These are phyloP conservation scores for Pangasianodon hypophthalmus DNA, from an alignment of 2,113 vertebrate species.

Conservation along the genomic window DNA sequence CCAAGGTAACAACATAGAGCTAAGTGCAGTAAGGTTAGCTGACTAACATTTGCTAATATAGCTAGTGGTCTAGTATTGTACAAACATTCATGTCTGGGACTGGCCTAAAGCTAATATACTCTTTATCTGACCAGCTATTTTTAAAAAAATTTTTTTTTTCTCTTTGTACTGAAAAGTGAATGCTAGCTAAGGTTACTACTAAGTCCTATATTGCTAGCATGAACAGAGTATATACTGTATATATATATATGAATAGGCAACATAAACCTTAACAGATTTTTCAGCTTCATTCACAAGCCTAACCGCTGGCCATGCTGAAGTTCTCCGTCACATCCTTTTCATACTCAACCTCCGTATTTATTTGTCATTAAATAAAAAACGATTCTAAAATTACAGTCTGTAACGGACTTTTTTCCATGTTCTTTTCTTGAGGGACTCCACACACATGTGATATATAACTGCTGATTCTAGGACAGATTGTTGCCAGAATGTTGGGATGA, in stretches of 20 bases:
- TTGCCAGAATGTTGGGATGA: constrained; percentile 52
- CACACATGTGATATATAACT: constrained; percentile 8
- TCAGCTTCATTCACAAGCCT: background rate
- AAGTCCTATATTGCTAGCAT: background rate
- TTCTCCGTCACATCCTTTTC: background rate
- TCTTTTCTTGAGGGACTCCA: background rate
- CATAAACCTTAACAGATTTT: background rate
- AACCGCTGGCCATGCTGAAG: background rate
- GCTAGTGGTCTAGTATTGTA: background rate
- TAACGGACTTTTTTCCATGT: background rate
- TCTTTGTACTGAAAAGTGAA: background rate
- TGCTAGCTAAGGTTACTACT: background rate
- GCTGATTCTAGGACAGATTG: constrained; percentile 22
- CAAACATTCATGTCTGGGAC: background rate
- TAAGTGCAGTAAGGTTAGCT: background rate
- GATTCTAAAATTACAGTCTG: background rate
- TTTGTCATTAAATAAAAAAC: background rate
- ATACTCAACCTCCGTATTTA: background rate
- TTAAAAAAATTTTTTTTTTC: background rate
- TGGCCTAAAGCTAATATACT: background rate
- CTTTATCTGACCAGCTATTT: background rate
- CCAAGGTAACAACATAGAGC: background rate
- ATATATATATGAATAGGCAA: no score
- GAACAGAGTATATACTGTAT: background rate
- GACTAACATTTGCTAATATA: background rate